These are phyloP conservation scores for Trichosurus vulpecula DNA, from an alignment of 2,797 vertebrate species.

Conservation along the genomic window DNA sequence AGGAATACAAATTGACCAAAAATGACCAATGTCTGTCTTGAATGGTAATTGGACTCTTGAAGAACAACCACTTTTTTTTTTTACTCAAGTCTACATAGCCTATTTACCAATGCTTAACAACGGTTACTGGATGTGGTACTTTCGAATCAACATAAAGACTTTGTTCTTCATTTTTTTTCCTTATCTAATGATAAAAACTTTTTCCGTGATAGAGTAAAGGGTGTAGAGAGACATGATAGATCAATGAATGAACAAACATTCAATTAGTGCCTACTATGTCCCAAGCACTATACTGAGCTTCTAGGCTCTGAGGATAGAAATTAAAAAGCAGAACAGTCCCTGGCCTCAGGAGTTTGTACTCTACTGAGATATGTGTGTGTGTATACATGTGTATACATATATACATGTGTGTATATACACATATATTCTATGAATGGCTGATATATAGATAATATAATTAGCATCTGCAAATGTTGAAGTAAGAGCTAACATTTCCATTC, in stretches of 20 bases:
- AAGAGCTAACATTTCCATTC: slow-evolving; percentile 27
- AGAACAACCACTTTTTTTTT: background rate
- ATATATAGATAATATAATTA: slow-evolving; percentile 32
- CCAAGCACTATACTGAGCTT: background rate
- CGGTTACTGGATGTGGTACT: slow-evolving; percentile 34
- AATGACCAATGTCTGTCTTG: background rate
- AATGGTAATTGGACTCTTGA: background rate
- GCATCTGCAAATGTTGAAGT: background rate
- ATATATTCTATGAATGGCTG: background rate
- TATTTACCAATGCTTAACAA: background rate
- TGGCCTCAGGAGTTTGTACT: background rate
- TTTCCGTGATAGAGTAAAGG: background rate
- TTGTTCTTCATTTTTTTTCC: background rate
- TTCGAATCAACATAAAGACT: slow-evolving; percentile 6
- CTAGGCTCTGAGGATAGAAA: background rate
- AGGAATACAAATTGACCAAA: slow-evolving; percentile 37
- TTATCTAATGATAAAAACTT: slow-evolving; percentile 10
- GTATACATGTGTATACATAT: no score
- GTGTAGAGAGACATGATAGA: background rate
- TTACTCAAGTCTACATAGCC: slow-evolving; percentile 7
- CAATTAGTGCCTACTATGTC: background rate
- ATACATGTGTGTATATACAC: background rate
- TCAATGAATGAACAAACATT: background rate
- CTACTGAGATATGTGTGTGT: background rate
- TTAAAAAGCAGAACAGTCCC: background rate